phyloP scores from a whole-genome alignment of 2,113 vertebrate species.

The Vulpes lagopus region DNA sequence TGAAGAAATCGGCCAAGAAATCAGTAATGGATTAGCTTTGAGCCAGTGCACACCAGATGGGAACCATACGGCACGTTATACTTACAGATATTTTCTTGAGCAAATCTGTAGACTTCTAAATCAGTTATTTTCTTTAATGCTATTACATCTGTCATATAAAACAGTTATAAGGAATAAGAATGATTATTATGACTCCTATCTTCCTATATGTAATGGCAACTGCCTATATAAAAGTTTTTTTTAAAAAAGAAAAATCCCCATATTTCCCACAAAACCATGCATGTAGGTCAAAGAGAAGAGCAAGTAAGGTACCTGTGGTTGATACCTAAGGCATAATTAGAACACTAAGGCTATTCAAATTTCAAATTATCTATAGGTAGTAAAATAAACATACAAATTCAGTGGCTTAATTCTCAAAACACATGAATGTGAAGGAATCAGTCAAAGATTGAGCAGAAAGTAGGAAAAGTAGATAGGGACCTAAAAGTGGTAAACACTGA shows the following conservation, averaged over 20 bases:
- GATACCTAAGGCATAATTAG: background rate
- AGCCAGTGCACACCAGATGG: background rate
- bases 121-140: conserved; percentile 38
- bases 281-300: background rate
- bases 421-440: background rate
- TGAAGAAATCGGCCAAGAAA: conserved; percentile 49
- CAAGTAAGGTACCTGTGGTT: background rate
- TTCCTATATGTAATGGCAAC: background rate
- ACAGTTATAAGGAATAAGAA: background rate
- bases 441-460: background rate
- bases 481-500: background rate
- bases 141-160: background rate
- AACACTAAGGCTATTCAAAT: background rate
- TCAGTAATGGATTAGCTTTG: background rate
- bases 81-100: conserved; percentile 42
- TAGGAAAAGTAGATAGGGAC: background rate
- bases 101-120: background rate
- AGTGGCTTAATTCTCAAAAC: background rate
- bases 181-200: background rate
- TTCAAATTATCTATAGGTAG: background rate
- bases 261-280: background rate
- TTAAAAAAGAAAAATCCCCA: background rate
- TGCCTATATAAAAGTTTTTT: background rate
- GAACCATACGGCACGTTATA: conserved; percentile 17
- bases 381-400: background rate